These are phyloP conservation scores for Dasyprocta punctata DNA, from an alignment of 2,113 vertebrate species.

Conservation along the genomic window DNA sequence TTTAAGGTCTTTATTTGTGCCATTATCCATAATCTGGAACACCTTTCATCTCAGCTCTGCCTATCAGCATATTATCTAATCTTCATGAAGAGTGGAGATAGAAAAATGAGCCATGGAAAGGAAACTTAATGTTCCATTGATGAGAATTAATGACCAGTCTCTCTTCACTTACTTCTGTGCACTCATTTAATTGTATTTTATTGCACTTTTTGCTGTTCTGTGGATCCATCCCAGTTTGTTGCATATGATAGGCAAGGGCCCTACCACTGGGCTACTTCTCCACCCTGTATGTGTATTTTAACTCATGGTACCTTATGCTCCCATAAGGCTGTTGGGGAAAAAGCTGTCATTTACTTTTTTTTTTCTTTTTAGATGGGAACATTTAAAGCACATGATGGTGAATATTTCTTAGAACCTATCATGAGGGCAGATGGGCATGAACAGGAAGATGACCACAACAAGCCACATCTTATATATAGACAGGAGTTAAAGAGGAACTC, in stretches of 20 bases:
- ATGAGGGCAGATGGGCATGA: conserved; percentile 89
- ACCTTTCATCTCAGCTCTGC: neutral
- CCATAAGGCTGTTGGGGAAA: neutral
- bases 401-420: conserved; percentile 97
- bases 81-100: neutral
- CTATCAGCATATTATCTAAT: neutral
- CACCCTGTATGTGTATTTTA: neutral
- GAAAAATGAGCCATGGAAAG: neutral
- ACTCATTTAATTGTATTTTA: neutral
- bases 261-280: neutral
- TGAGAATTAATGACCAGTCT: neutral
- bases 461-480: conserved; percentile 96
- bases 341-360: conserved; percentile 28
- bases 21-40: neutral
- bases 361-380: conserved; percentile 84
- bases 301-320: conserved; percentile 73
- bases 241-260: neutral
- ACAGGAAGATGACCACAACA: conserved; percentile 94
- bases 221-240: neutral
- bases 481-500: conserved; percentile 86
- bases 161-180: neutral
- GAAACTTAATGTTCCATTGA: neutral
- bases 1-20: neutral
- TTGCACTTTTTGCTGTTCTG: neutral
- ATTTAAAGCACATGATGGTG: conserved; percentile 91